Percentiles rank a stretch among this genome's conserved stretches.
Evolutionary conservation across 35 echinoderm and acorn worm genomes (phyloP).

Genomic region (Patiria miniata): DNA sequence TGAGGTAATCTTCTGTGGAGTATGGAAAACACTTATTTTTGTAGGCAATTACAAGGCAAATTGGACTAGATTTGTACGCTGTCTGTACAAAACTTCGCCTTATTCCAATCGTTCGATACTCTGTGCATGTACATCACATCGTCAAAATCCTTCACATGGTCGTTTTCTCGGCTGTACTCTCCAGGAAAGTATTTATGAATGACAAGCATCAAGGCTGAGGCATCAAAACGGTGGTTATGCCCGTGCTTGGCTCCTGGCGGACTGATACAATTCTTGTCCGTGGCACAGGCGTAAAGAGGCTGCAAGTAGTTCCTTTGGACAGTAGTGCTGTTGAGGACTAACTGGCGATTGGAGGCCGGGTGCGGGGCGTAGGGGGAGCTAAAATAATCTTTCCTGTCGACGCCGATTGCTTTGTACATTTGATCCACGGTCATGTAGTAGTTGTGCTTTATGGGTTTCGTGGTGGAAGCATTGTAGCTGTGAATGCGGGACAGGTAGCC

Average conservation of each 20-base stretch:
- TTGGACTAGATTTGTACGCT: no score
- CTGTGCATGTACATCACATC: not conserved
- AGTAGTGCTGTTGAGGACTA: constrained; percentile 72
- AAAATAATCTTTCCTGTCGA: constrained; percentile 58
- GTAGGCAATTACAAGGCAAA: no score
- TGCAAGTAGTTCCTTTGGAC: constrained; percentile 56
- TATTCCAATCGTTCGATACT: not conserved
- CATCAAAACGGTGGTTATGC: constrained; percentile 57
- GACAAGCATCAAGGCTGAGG: constrained; percentile 48
- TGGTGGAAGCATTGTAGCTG: constrained; percentile 50
- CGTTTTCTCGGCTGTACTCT: not conserved
- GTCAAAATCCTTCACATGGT: not conserved
- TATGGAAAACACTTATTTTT: no score
- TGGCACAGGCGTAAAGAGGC: constrained; percentile 57
- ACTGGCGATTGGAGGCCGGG: constrained; percentile 57
- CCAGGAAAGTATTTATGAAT: not conserved
- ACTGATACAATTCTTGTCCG: constrained; percentile 54
- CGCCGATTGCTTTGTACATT: constrained; percentile 57
- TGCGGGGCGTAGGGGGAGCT: constrained; percentile 46
- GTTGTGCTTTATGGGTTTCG: constrained; percentile 27
- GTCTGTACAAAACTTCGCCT: not conserved
- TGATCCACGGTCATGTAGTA: constrained; percentile 52
- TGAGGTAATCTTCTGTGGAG: no score
- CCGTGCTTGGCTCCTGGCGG: constrained; percentile 35
- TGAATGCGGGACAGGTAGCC: constrained; percentile 66